Base-by-base conservation (phyloP, 2,113 vertebrate species). In the Dermatemys mawii region DNA sequence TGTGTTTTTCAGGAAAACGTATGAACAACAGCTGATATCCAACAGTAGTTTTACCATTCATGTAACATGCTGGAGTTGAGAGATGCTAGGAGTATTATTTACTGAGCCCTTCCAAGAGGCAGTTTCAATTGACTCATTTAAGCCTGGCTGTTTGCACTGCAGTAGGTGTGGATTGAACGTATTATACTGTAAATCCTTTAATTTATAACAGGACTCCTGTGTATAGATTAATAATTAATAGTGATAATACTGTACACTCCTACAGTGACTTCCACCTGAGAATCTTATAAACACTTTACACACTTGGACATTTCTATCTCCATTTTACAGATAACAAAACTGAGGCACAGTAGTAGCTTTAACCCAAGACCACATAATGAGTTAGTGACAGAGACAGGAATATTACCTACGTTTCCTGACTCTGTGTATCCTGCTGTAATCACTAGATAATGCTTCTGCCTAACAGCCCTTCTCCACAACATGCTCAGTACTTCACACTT, bases 11-110 rank as follows among this genome's bases (percentile, higher is more conserved):
- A 84, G 86, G 57, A 87, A 35, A n/a, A 84, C 60, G 9, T 2
- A 5, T 32, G 50, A 11, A 22, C 32, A 0, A 24, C 57, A 55
- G 22, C n/a, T 29, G 2, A 1, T 6, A 53, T 60, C 35, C 17
- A 57, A 2, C 11, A 75, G 67, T 41, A 44, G 13, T 21, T 8
- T 29, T 27, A 46, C 44, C 21, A 0, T 16, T 29, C 78, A 76
- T 3, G 2, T 1, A 9, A 51, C 8, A 38, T 21, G 22, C 9
- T 32, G 78, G 19, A 12, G 67, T 35, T 22, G 38, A 67, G 32
- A 38, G 22, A 26, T 41, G 38, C 19, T 38, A 54, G 60, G 0
- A 49, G 11, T 8, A 1, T 27, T n/a, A 2, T 51, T 87, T 12
- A 11, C 76, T 26, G 49, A 90, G 3, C 3, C 9, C 48, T 92